Base-by-base conservation (phyloP, 2,113 vertebrate genomes). In the Garra rufa region DNA sequence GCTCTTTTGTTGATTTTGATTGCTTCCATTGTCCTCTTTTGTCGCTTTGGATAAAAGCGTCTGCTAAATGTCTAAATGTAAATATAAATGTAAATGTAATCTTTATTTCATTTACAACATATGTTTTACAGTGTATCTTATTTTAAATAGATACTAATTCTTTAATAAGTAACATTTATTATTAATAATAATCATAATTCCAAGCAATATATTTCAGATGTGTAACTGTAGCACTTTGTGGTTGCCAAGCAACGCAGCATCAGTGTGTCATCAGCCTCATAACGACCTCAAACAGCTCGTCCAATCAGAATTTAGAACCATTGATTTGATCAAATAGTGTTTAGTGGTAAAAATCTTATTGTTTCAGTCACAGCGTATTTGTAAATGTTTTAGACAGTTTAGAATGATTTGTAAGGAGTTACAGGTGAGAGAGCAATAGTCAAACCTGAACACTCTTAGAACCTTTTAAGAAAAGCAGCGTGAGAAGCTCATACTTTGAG, bases 401-500 rank as follows among this genome's bases (percentile, higher is more conserved):
- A 7, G 52, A 57, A 28, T 28, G 43, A 46, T 74, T 14, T 48
- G 6, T 2, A 15, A 13, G 34, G 38, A 44, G 69, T 13, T 1
- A 44, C 21, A 71, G 69, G 41, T 24, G 38, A 69, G 9, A 10
- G 8, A 41, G 8, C 65, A 38, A 34, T 19, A 43, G 9, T 21
- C 38, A 21, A 69, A 50, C 48, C 34, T 34, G 34, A 34, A 34
- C 34, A 65, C 14, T 65, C 26, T 30, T 30, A 5, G 38, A 46
- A 65, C 26, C 21, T 24, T 28, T 81, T 30, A 43, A 2, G 10
- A n/a, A 46, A 57, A 19, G 57, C 70, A 71, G 9, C 15, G 21
- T 52, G 19, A 41, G 46, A 57, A 94, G 92, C 95, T 94, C 57
- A 59, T 5, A 1, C 57, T 26, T 24, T 59, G 91, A 89, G 80